A percentile compares a stretch with the other conserved stretches of the same genome.
Evolutionary conservation across 2,797 vertebrate species (phyloP).

Genomic region (Cynodonichthys magdalenae): DNA sequence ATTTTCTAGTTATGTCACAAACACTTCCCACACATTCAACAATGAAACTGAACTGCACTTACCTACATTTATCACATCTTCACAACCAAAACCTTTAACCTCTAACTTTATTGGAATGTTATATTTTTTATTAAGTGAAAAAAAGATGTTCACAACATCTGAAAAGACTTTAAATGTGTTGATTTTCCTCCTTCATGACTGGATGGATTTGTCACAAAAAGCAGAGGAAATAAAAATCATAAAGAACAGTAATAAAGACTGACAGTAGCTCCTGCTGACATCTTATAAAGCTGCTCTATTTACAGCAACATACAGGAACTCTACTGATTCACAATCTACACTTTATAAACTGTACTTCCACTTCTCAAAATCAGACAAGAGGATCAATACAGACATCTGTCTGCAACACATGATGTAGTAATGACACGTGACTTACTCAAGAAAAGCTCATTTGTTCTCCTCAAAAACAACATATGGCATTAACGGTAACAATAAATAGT

Average conservation of each 20-base stretch:
- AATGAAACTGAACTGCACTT: background rate
- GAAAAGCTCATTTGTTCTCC: background rate
- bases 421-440: too few species aligned
- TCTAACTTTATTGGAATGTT: too few species aligned
- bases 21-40: background rate
- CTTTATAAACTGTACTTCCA: background rate
- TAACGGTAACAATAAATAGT: too few species aligned
- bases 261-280: background rate
- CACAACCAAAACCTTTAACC: too few species aligned
- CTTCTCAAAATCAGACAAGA: background rate
- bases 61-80: too few species aligned
- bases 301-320: background rate
- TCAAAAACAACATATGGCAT: background rate
- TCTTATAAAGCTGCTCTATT: background rate
- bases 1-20: background rate
- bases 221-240: background rate
- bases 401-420: background rate
- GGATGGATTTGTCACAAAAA: background rate
- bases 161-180: background rate
- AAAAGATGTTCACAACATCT: too few species aligned
- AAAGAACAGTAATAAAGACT: background rate
- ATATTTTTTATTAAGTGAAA: too few species aligned
- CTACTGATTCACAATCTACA: slow-evolving; percentile 13
- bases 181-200: background rate
- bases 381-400: slow-evolving; percentile 16